Base-by-base conservation (phyloP, 2,888 invertebrate genomes). In the Diarsia rubi region DNA sequence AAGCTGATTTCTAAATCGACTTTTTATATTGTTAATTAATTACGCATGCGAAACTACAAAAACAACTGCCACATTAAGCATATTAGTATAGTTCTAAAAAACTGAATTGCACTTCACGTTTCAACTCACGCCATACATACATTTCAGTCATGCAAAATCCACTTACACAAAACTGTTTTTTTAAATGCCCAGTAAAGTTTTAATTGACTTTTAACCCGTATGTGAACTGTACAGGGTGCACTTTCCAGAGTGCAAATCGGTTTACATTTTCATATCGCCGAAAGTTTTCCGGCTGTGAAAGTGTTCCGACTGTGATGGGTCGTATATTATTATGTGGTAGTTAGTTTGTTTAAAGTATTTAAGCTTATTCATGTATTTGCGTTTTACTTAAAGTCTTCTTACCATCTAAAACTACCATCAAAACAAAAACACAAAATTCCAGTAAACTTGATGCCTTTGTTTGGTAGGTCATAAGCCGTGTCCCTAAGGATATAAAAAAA, bases 121-220 rank as follows among this genome's bases (percentile, higher is more conserved):
- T 73, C 64, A 66, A 69, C 82, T 89, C 84, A 86, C 86, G 83
- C 85, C 74, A 86, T 62, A 59, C 45, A 60, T 14, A 77, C 57
- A 69, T 85, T 87, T 65, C 54, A 70, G 47, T n/a, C 69, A 72
- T 71, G 62, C 78, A 77, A 64, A 84, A 83, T 73, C 73, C 78
- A 80, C 79, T 69, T 70, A 73, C 70, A 81, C 52, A 81, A 82
- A 83, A 83, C 74, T 68, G 59, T 79, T 83, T 83, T 82, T 79
- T 81, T 71, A 75, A 81, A 71, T 72, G 64, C 66, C 62, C 42
- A 59, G 68, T 73, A 81, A 88, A 86, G 85, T 89, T 87, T 81
- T 89, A 89, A 88, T 88, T 90, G 86, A 82, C 86, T 88, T 89
- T 88, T 78, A 86, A 84, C 79, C 80, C 68, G 31, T 71, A 49